phyloP scores from a whole-genome alignment of 2,113 vertebrate genomes.

The Labrus mixtus region DNA sequence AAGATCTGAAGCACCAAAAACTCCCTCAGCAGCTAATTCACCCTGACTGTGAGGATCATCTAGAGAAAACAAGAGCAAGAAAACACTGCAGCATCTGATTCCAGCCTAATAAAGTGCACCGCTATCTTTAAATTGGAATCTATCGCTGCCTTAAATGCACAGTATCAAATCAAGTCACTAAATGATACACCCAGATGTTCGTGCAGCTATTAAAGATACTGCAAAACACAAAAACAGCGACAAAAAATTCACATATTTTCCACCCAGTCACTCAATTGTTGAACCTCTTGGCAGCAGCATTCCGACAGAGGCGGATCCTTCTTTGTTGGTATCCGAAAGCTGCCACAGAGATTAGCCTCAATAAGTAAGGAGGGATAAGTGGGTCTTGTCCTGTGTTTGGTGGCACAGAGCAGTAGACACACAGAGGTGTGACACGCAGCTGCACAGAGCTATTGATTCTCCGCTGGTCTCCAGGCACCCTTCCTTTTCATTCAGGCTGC shows the following conservation, averaged over 20 bases:
- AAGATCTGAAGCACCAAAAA: slow-evolving; percentile 81
- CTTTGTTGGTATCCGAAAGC: slow-evolving; percentile 63
- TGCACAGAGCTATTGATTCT: slow-evolving; percentile 82
- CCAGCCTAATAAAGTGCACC: slow-evolving; percentile 39
- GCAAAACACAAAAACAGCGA: slow-evolving; percentile 34
- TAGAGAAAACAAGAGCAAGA: slow-evolving; percentile 56
- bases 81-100: slow-evolving; percentile 61
- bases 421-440: slow-evolving; percentile 80
- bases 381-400: slow-evolving; percentile 79
- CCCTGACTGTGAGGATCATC: slow-evolving; percentile 71
- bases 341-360: slow-evolving; percentile 69
- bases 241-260: slow-evolving; percentile 43
- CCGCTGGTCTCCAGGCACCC: slow-evolving; percentile 77
- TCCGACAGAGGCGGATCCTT: slow-evolving; percentile 47
- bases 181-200: slow-evolving; percentile 15
- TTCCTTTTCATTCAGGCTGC: slow-evolving; percentile 76
- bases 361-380: slow-evolving; percentile 78
- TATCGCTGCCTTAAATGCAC: slow-evolving; percentile 29
- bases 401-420: slow-evolving; percentile 74
- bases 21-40: slow-evolving; percentile 77
- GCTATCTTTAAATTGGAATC: slow-evolving; percentile 40
- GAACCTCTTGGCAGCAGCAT: slow-evolving; percentile 31
- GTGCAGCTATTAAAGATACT: slow-evolving; percentile 29
- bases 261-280: slow-evolving; percentile 33
- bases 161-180: slow-evolving; percentile 44